A percentile compares a stretch with the other conserved stretches of the same genome.
These are phyloP conservation scores for Sinocyclocheilus anophthalmus DNA, from an alignment of 2,113 vertebrate species.

Conservation along the genomic window DNA sequence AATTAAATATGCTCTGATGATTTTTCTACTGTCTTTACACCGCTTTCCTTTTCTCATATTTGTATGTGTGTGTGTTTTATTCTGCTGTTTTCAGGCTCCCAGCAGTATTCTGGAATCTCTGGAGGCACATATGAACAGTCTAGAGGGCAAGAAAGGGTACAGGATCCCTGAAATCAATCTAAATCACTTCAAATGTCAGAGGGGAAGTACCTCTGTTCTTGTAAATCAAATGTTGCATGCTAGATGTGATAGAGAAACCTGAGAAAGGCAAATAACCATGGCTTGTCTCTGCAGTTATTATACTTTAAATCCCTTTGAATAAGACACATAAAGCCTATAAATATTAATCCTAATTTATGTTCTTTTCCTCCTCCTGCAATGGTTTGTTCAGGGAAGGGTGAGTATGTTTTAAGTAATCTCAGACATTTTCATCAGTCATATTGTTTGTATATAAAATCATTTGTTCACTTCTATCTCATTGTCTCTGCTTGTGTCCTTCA, in stretches of 20 bases:
- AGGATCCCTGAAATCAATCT: not conserved
- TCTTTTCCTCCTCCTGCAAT: constrained; percentile 55
- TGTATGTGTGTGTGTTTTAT: constrained; percentile 18
- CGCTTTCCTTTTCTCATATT: not conserved
- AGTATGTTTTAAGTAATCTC: constrained; percentile 57
- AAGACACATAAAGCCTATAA: not conserved
- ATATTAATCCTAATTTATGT: not conserved
- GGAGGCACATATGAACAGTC: constrained; percentile 95
- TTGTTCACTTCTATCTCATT: not conserved
- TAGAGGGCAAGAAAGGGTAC: constrained; percentile 88
- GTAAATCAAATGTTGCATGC: not conserved
- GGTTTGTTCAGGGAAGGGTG: constrained; percentile 78
- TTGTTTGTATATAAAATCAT: constrained; percentile 5
- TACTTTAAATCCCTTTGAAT: not conserved
- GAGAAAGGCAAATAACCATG: not conserved
- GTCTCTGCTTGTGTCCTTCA: not conserved
- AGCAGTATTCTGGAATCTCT: constrained; percentile 98
- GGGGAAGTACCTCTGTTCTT: not conserved
- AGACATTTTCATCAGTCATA: constrained; percentile 53
- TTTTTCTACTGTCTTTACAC: not conserved
- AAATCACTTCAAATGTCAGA: constrained; percentile 1
- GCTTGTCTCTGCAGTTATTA: not conserved
- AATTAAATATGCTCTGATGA: not conserved
- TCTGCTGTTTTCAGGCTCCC: constrained; percentile 82
- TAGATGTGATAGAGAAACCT: not conserved